Evolutionary conservation across 2,797 vertebrate genomes (phyloP), one percentile per base, ranked within the genome.

Genomic region (Rhabdophis nuchalis): DNA sequence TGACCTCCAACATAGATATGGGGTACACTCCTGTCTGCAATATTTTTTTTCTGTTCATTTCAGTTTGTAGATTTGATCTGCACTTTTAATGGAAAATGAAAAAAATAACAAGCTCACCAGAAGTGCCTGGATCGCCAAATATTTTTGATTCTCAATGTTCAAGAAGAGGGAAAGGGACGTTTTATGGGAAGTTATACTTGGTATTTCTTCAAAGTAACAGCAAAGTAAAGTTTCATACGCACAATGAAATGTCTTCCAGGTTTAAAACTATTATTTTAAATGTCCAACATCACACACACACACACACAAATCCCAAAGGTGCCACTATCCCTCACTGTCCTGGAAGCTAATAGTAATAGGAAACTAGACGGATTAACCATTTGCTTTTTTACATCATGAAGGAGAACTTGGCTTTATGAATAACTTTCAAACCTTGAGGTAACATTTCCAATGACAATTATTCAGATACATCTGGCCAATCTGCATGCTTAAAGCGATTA

Each of bases 401-500:
- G 32, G 46, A 29, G 25, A 60, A 64, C 16, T 77, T 53, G 32
- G 61, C 68, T 56, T 85, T 50, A 64, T 82, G 68, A 60, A 25
- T 82, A 60, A 20, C 7, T 85, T 52, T 85, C 46, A 89, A 82
- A 89, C 9, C 46, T 27, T 89, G 41, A 88, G 7, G 86, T 82
- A 82, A 57, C 18, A 32, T 54, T 92, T 57, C 36, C 56, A 60
- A 50, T 29, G n/a, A 54, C 16, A 53, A 46, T 46, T 56, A 32
- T 46, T 86, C 58, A 61, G 50, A 92, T 89, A 53, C 32, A 89
- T 87, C 41, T 77, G n/a, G 89, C n/a, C 58, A 53, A 82, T 87
- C 54, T 87, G 89, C 53, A 90, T 90, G 85, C 41, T 77, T 90
- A 87, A 82, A 90, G 61, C 36, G 72, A 90, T 87, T 87, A 92